These are phyloP conservation scores for Reticulitermes speratus DNA, from an alignment of 1,140 invertebrate genomes.

Conservation along the genomic window DNA sequence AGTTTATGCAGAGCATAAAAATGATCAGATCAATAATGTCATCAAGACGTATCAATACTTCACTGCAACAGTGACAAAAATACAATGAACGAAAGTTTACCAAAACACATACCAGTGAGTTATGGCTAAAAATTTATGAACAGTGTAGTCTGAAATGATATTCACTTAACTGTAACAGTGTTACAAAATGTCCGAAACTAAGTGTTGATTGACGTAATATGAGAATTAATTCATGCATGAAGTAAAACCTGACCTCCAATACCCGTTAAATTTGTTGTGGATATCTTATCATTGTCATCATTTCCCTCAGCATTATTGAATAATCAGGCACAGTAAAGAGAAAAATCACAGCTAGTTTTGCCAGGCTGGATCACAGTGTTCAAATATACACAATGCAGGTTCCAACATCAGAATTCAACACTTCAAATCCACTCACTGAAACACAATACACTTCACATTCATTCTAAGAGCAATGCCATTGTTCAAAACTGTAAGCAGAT, in stretches of 20 bases:
- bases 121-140: background rate
- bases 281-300: background rate
- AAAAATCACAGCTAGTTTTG: slow-evolving; percentile 13
- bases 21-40: background rate
- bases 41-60: background rate
- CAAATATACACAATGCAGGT: slow-evolving; percentile 7
- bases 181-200: background rate
- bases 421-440: background rate
- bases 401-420: slow-evolving; percentile 10
- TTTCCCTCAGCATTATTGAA: slow-evolving; percentile 2
- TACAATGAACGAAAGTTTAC: background rate
- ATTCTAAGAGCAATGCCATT: slow-evolving; percentile 10
- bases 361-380: slow-evolving; percentile 17
- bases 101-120: background rate
- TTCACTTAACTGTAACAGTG: background rate
- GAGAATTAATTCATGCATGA: background rate
- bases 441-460: background rate
- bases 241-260: background rate
- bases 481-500: background rate
- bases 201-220: background rate
- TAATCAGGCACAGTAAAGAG: slow-evolving; percentile 5
- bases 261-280: background rate
- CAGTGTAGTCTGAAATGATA: background rate
- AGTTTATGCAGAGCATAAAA: background rate
- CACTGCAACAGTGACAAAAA: background rate